Base-by-base conservation (phyloP, 2,888 invertebrate species). In the Lacanobia wlatinum region DNA sequence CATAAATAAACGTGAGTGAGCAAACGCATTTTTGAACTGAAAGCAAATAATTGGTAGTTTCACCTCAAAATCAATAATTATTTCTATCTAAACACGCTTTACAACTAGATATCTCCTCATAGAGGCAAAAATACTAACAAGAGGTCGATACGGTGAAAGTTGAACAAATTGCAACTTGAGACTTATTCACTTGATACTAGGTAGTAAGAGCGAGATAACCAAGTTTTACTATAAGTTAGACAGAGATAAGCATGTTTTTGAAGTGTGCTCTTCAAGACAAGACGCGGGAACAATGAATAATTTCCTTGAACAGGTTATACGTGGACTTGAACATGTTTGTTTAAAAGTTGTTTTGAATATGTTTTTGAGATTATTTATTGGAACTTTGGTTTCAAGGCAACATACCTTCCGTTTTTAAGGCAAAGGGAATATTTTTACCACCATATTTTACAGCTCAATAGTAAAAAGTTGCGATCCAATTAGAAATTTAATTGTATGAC, bases 81-180 rank as follows among this genome's bases (percentile, higher is more conserved):
- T 52, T 38, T 1, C 16, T 55, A 8, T 6, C n/a, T n/a, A 18
- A 18, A 21, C 34, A 34, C 18, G 46, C 18, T 7, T 38, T 50
- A 76, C 43, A 70, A 69, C 65, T 65, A 55, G 43, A 52, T 62
- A 69, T 65, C 34, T 53, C 12, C 28, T 38, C 23, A 63, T 65
- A 76, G 75, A 75, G 48, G 73, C 63, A 50, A 62, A 62, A 76
- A 76, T 46, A 70, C 75, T 73, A 78, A 70, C 66, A 71, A 68
- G 73, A 67, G 46, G 67, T 60, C 65, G 69, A 65, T 78, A 65
- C 59, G 28, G 28, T 34, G n/a, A 53, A 73, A 70, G 64, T 74
- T 71, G 61, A 67, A 77, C 73, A 77, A 84, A 80, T 81, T 85
- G 76, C 62, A 70, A 83, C 76, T 75, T 73, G 18, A 18, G 53